Evolutionary conservation across 2,113 vertebrate species (phyloP).

Genomic region (Prolemur simus): DNA sequence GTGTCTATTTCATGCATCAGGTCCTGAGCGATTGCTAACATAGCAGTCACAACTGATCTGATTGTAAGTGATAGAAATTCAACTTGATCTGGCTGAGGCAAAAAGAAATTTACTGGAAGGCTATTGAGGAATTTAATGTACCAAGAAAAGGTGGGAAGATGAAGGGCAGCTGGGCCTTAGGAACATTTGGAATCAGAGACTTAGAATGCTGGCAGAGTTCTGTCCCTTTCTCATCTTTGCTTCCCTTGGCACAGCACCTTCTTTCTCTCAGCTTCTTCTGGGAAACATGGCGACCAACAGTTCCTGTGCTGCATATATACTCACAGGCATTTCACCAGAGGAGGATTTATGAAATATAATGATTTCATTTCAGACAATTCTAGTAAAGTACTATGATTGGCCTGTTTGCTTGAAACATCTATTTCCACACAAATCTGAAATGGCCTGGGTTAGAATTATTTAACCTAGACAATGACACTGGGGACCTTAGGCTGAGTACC

Average conservation of each 20-base stretch:
- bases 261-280: not conserved
- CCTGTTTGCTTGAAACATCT: not conserved
- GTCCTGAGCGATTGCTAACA: not conserved
- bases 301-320: not conserved
- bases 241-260: not conserved
- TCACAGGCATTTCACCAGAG: not conserved
- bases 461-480: not conserved
- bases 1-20: not conserved
- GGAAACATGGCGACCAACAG: not conserved
- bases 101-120: not conserved
- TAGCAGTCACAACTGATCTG: not conserved
- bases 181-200: not conserved
- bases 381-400: not conserved
- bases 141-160: not conserved
- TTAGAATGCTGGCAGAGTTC: not conserved
- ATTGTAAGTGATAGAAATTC: slow-evolving; percentile 16
- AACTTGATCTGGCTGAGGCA: not conserved
- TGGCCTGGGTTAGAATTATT: not conserved
- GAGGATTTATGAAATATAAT: not conserved
- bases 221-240: not conserved
- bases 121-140: not conserved
- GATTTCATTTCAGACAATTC: not conserved
- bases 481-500: not conserved
- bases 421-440: not conserved
- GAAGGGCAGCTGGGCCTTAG: not conserved